A percentile compares a stretch with the other conserved stretches of the same genome.
Evolutionary conservation across 2,888 invertebrate species (phyloP).

Genomic region (Microdon myrmicae): DNA sequence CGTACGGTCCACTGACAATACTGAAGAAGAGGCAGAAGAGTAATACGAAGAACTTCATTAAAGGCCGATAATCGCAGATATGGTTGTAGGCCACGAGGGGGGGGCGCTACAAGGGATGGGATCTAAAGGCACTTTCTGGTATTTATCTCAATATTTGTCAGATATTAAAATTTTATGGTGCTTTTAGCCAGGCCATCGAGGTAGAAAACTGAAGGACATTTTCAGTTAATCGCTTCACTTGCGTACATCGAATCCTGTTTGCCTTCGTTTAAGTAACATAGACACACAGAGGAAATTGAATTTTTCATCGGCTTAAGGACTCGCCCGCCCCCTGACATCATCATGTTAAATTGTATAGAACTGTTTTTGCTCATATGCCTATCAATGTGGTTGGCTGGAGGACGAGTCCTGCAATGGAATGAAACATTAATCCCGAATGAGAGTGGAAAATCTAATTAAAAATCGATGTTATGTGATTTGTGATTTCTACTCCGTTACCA

Average conservation of each 20-base stretch:
- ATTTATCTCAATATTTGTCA: conserved; percentile 41
- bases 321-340: conserved; percentile 31
- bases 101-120: not conserved
- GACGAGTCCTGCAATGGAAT: not conserved
- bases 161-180: conserved; percentile 34
- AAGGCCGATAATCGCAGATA: conserved; percentile 18
- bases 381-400: not conserved
- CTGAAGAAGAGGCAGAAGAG: not conserved
- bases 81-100: no score
- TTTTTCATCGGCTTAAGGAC: conserved; percentile 27
- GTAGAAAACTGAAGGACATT: conserved; percentile 12
- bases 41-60: conserved; percentile 20
- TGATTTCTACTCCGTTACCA: conserved; percentile 21
- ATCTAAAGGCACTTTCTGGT: conserved; percentile 1
- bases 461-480: conserved; percentile 47
- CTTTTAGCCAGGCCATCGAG: conserved; percentile 33
- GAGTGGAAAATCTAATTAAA: conserved; percentile 47
- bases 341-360: conserved; percentile 43
- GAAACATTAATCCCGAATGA: conserved; percentile 27
- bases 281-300: conserved; percentile 28
- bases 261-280: conserved; percentile 10
- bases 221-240: conserved; percentile 11
- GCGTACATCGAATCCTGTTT: not conserved
- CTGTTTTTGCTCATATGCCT: conserved; percentile 11
- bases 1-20: not conserved